A percentile compares a stretch with the other conserved stretches of the same genome.
phyloP scores from a whole-genome alignment of 2,888 invertebrate genomes.

The Heliconius aoede region DNA sequence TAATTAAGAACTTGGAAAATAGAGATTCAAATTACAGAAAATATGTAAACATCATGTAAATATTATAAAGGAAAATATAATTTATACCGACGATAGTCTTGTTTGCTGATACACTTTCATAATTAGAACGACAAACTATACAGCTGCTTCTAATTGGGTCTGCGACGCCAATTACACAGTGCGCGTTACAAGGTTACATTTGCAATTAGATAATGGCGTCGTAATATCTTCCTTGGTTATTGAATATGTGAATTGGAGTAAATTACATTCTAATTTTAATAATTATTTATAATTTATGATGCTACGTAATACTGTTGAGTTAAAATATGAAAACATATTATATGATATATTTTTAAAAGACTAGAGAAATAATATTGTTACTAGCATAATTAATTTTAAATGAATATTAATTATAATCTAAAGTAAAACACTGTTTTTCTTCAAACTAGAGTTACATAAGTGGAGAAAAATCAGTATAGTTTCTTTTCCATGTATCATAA shows the following conservation, averaged over 20 bases:
- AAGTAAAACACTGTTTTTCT: too few relatives aligned
- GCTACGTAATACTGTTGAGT: too few relatives aligned
- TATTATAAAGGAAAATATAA: background rate
- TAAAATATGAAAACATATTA: too few relatives aligned
- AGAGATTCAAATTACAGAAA: background rate
- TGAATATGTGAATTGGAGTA: background rate
- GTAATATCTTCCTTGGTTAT: constrained; percentile 5
- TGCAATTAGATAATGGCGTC: constrained; percentile 15
- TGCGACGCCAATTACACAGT: constrained; percentile 8
- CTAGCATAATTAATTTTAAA: too few relatives aligned
- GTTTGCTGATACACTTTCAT: background rate
- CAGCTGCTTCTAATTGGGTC: constrained; percentile 21
- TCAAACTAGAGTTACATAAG: too few relatives aligned
- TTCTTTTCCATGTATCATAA: too few relatives aligned
- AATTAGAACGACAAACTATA: constrained; percentile 1
- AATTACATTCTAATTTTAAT: too few relatives aligned
- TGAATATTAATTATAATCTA: too few relatives aligned
- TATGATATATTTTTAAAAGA: too few relatives aligned
- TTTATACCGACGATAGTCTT: background rate
- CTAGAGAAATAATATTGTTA: too few relatives aligned
- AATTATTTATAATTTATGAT: too few relatives aligned
- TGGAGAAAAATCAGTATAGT: too few relatives aligned
- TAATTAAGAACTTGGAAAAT: background rate
- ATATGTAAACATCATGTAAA: background rate
- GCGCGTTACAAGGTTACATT: constrained; percentile 7